Evolutionary conservation across 2,113 vertebrate species (phyloP).

Genomic region (Cyprinodon variegatus): DNA sequence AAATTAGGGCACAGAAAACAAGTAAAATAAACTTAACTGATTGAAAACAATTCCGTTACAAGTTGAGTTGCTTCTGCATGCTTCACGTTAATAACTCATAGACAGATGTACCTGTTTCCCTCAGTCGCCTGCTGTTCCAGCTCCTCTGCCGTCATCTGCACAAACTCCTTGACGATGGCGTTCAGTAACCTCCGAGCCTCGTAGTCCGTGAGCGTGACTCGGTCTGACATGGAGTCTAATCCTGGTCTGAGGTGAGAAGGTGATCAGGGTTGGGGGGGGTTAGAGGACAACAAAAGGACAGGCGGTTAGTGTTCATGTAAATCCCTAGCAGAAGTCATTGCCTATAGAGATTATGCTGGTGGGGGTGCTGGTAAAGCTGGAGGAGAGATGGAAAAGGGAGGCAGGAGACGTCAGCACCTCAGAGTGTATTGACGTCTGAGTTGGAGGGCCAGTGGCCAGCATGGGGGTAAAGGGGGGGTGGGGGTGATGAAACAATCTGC

Average conservation of each 20-base stretch:
- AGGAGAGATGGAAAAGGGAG: conserved; percentile 14
- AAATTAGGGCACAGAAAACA: neutral
- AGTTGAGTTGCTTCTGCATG: neutral
- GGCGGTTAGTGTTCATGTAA: conserved; percentile 29
- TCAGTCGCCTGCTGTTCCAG: conserved; percentile 85
- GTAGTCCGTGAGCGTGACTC: conserved; percentile 84
- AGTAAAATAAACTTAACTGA: neutral
- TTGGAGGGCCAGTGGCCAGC: conserved; percentile 63
- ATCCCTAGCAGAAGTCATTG: conserved; percentile 22
- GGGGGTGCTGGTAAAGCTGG: neutral
- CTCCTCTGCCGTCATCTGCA: conserved; percentile 89
- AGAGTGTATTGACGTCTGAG: conserved; percentile 54
- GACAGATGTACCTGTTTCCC: conserved; percentile 85
- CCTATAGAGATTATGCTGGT: conserved; percentile 34
- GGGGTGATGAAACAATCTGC: conserved; percentile 64
- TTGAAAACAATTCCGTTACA: neutral
- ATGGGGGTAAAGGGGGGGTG: neutral
- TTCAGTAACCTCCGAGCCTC: conserved; percentile 90
- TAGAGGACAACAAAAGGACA: neutral
- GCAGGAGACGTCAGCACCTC: conserved; percentile 52
- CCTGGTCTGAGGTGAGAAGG: conserved; percentile 76
- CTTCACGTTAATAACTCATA: neutral
- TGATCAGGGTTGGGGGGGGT: neutral
- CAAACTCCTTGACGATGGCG: conserved; percentile 88
- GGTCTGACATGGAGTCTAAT: conserved; percentile 84